Conservation (phyloP, 2,888 invertebrate species). For the Oligia latruncula region DNA sequence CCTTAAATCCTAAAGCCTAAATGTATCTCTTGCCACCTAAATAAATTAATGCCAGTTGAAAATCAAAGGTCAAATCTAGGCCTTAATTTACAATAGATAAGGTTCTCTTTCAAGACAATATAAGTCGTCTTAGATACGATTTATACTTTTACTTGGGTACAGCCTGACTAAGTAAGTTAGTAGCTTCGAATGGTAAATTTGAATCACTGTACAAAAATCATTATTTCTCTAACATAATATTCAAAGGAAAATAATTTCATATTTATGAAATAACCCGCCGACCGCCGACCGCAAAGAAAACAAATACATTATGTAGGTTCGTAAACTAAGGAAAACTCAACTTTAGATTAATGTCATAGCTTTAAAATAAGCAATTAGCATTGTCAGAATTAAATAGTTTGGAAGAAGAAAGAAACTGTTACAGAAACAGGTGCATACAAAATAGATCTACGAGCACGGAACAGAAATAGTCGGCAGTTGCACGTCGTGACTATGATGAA, state of each 20-base stretch:
- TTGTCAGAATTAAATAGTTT: not conserved
- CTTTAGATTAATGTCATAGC: not conserved
- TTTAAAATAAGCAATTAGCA: not conserved
- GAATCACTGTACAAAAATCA: not conserved
- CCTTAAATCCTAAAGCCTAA: not conserved
- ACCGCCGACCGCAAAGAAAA: constrained; percentile 17
- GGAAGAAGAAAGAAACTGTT: not conserved
- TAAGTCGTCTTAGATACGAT: not conserved
- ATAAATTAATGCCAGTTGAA: constrained; percentile 17
- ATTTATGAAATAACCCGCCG: constrained; percentile 2
- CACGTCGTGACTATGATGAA: not conserved
- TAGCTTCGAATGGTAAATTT: not conserved
- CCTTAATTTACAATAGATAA: constrained; percentile 21
- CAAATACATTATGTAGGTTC: constrained; percentile 33
- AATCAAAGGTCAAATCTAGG: constrained; percentile 25
- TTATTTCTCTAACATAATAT: constrained; percentile 5
- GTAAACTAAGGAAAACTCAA: constrained; percentile 8
- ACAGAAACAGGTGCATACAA: not conserved
- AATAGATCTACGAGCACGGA: not conserved
- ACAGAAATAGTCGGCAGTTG: not conserved
- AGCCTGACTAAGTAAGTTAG: not conserved
- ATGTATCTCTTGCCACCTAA: not conserved
- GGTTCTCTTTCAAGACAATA: not conserved
- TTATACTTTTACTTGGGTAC: not conserved
- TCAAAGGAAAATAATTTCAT: not conserved